Percentiles rank a stretch among this genome's conserved stretches.
phyloP scores from a whole-genome alignment of 1,140 invertebrate genomes.

The Nasonia vitripennis region DNA sequence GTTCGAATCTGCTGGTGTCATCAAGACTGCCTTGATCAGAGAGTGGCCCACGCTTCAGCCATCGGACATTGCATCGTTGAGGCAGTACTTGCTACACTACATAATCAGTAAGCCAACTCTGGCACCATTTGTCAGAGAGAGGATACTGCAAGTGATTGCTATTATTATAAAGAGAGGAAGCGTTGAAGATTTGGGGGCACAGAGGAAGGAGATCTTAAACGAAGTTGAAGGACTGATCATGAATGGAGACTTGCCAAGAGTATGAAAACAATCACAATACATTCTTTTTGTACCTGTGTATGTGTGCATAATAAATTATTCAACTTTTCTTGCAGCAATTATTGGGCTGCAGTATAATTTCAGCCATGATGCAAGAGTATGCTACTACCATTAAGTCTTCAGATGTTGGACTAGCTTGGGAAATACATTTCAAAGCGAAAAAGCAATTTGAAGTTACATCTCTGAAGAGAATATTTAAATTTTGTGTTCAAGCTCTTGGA shows the following conservation, averaged over 20 bases:
- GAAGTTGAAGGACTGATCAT: conserved; percentile 85
- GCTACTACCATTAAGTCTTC: conserved; percentile 88
- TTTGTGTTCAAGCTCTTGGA: conserved; percentile 77
- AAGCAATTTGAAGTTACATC: conserved; percentile 88
- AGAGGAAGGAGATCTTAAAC: conserved; percentile 81
- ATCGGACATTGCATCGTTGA: conserved; percentile 82
- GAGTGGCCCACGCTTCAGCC: conserved; percentile 85
- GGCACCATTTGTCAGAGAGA: conserved; percentile 79
- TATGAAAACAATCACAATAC: conserved; percentile 57
- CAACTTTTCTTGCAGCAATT: conserved; percentile 76
- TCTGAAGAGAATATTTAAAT: conserved; percentile 87
- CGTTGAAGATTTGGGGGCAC: conserved; percentile 82
- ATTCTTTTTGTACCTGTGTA: not conserved
- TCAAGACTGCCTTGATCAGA: conserved; percentile 88
- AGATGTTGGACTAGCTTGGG: conserved; percentile 90
- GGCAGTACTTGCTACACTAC: conserved; percentile 87
- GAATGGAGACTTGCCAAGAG: conserved; percentile 78
- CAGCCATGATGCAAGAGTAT: conserved; percentile 91
- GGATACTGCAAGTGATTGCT: conserved; percentile 85
- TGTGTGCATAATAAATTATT: conserved; percentile 35
- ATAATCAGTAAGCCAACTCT: conserved; percentile 81
- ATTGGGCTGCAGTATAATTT: conserved; percentile 87
- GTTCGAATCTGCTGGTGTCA: conserved; percentile 89
- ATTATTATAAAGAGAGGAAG: conserved; percentile 91
- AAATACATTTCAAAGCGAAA: conserved; percentile 89